Evolutionary conservation across 2,113 vertebrate species (phyloP), one percentile per base, ranked within the genome.

Genomic region (Cephalopterus ornatus): DNA sequence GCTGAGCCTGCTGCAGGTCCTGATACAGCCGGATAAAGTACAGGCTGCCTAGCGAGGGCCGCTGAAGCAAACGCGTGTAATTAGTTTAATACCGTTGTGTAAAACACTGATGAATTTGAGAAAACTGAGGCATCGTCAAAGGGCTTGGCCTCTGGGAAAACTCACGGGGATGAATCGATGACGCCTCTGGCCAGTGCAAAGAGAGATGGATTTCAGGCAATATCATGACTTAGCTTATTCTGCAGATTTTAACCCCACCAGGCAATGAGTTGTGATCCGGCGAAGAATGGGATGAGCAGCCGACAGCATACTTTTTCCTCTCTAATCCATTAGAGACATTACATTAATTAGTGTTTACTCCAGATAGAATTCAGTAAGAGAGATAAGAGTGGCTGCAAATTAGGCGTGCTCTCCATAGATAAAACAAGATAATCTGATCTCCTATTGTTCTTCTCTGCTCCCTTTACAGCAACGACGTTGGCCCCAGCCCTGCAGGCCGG

Each of bases 281-380:
- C 12, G 55, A 23, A 71, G 20, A 61, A 77, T 5, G 39, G 59
- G 65, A 47, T 55, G 44, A 89, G 6, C 66, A 58, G 33, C 6
- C 12, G 56, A 24, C 55, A 26, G 7, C 23, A 14, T 14, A 27
- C 70, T 68, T 94, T 63, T 85, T 80, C 28, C 63, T 86, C 17
- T 61, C 61, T 88, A 67, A 93, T 78, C 81, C 65, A 0, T 82
- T 67, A 26, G 22, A 72, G 61, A 49, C 52, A 28, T 95, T 84
- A 79, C 33, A 74, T 95, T 95, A 96, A 95, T 92, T 95, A 89
- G 65, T 52, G 61, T 84, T 92, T 81, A 71, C 73, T 79, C 52
- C 72, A 91, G 83, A 50, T 8, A 55, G 53, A 84, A 47, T 26
- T 75, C 11, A 91, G 65, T 59, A 41, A n/a, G 47, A 56, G 42